A percentile compares a stretch with the other conserved stretches of the same genome.
These are phyloP conservation scores for Sula dactylatra DNA, from an alignment of 2,113 vertebrate species.

Conservation along the genomic window DNA sequence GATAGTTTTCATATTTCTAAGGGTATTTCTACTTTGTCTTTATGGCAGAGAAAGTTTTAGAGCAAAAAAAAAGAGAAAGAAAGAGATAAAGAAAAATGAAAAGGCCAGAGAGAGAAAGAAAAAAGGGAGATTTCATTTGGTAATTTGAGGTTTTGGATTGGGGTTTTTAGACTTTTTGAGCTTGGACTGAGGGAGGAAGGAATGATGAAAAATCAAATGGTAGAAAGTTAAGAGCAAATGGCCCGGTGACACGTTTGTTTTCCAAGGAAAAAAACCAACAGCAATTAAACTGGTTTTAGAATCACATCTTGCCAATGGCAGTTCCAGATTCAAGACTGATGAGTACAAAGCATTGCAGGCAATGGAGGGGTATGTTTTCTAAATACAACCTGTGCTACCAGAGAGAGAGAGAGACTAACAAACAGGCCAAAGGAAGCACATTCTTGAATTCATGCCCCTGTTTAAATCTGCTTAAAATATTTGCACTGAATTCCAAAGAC, in stretches of 20 bases:
- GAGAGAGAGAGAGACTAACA: not conserved
- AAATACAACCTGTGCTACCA: not conserved
- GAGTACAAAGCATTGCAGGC: not conserved
- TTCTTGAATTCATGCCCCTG: not conserved
- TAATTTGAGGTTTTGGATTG: not conserved
- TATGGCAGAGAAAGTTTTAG: not conserved
- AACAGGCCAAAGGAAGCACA: not conserved
- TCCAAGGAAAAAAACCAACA: not conserved
- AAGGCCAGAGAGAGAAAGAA: not conserved
- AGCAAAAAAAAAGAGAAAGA: not conserved
- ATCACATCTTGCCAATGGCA: not conserved
- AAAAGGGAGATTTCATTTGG: not conserved
- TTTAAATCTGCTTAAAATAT: not conserved
- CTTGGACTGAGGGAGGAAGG: not conserved
- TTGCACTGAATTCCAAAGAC: not conserved
- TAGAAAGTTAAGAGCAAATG: constrained; percentile 53
- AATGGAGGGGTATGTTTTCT: not conserved
- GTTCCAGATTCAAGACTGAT: not conserved
- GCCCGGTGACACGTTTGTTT: not conserved
- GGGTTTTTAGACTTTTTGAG: not conserved
- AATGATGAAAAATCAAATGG: not conserved
- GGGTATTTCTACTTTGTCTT: not conserved
- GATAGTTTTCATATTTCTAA: not conserved
- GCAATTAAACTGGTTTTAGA: not conserved
- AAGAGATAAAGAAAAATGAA: not conserved